phyloP scores from a whole-genome alignment of 1,140 invertebrate genomes.

The Achroia grisella region DNA sequence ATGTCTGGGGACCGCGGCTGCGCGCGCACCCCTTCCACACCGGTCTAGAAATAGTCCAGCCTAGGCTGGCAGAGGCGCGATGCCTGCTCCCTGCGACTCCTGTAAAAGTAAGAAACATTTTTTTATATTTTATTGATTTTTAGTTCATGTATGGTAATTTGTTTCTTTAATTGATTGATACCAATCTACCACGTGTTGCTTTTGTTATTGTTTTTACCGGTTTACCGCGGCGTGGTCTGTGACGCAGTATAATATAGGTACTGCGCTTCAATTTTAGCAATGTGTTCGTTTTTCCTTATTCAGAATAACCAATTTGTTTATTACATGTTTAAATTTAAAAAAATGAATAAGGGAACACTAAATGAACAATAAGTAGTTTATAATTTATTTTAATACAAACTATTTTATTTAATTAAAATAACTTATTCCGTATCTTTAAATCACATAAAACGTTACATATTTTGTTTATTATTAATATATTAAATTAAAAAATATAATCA shows the following conservation, averaged over 20 bases:
- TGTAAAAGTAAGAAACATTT: conserved; percentile 47
- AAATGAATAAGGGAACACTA: too few relatives aligned
- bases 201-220: conserved; percentile 16
- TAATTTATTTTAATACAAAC: too few relatives aligned
- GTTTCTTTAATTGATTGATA: conserved; percentile 1
- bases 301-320: too few relatives aligned
- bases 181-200: conserved; percentile 3
- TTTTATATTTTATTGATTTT: conserved; percentile 4
- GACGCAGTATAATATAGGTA: conserved; percentile 2
- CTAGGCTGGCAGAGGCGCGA: conserved; percentile 25
- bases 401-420: too few relatives aligned
- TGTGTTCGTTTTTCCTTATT: too few relatives aligned
- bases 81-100: conserved; percentile 61
- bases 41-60: conserved; percentile 13
- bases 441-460: too few relatives aligned
- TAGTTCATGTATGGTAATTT: neutral
- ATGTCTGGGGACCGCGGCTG: conserved; percentile 18
- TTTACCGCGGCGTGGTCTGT: conserved; percentile 3
- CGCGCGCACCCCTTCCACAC: conserved; percentile 21
- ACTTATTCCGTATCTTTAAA: too few relatives aligned
- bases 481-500: too few relatives aligned
- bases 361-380: too few relatives aligned
- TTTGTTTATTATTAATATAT: too few relatives aligned
- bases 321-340: too few relatives aligned
- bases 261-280: too few relatives aligned